These are phyloP conservation scores for Drepanosiphum platanoidis DNA, from an alignment of 2,888 invertebrate genomes.

Conservation along the genomic window DNA sequence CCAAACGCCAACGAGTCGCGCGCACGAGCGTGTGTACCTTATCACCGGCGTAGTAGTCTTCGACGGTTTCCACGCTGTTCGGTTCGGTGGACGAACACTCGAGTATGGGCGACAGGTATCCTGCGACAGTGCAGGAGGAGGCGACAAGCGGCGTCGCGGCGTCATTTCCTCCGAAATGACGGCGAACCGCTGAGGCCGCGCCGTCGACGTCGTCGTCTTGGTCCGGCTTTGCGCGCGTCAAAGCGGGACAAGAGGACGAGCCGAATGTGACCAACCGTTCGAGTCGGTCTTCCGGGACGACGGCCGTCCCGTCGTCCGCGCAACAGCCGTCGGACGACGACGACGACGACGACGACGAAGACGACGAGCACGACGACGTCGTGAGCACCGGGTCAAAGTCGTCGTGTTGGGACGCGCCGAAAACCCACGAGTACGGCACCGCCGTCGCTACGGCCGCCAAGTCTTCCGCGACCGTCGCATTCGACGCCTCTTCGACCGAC, in stretches of 20 bases:
- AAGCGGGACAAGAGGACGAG: conserved; percentile 57
- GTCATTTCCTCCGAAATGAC: conserved; percentile 55
- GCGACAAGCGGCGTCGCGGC: conserved; percentile 20
- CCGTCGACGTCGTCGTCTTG: conserved; percentile 65
- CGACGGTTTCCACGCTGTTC: conserved; percentile 56
- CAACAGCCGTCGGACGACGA: conserved; percentile 39
- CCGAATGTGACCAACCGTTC: conserved; percentile 65
- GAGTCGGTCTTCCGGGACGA: conserved; percentile 54
- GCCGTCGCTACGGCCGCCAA: conserved; percentile 14
- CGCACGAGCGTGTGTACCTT: not conserved
- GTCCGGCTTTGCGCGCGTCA: conserved; percentile 62
- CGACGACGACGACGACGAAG: conserved; percentile 45
- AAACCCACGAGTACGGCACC: conserved; percentile 63
- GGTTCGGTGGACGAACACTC: conserved; percentile 56
- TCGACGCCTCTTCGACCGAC: conserved; percentile 51
- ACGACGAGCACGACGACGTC: not conserved
- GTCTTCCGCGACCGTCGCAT: not conserved
- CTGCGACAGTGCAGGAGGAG: not conserved
- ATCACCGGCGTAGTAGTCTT: conserved; percentile 10
- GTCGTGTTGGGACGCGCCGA: conserved; percentile 39
- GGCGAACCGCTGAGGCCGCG: conserved; percentile 8
- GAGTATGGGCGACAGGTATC: conserved; percentile 52
- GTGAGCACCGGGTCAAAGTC: not conserved
- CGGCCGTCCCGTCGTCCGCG: not conserved
- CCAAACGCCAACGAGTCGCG: not conserved